Evolutionary conservation across 2,113 vertebrate species (phyloP).

Genomic region (Equus quagga): DNA sequence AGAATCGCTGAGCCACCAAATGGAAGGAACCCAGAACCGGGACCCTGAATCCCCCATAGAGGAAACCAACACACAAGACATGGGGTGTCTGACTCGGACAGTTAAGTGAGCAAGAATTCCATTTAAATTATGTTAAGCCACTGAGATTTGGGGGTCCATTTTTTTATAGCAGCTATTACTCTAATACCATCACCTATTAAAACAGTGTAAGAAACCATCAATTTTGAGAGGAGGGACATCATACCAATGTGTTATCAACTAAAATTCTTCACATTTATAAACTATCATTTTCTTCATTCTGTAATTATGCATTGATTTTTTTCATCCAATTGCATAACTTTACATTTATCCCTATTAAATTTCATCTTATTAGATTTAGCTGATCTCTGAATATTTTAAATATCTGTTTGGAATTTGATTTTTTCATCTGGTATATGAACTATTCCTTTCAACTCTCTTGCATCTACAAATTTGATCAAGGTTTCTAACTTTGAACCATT

Average conservation of each 20-base stretch:
- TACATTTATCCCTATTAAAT: neutral
- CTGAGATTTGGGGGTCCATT: neutral
- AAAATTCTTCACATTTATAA: neutral
- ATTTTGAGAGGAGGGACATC: neutral
- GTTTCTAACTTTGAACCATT: conserved; percentile 7
- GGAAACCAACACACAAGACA: neutral
- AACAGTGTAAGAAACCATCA: neutral
- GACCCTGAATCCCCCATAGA: neutral
- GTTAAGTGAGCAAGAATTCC: neutral
- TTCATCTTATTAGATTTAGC: neutral
- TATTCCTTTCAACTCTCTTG: neutral
- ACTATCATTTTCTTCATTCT: neutral
- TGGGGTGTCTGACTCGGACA: neutral
- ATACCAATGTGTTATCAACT: neutral
- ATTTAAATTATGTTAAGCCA: neutral
- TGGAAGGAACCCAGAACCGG: neutral
- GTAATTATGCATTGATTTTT: neutral
- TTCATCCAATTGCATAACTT: neutral
- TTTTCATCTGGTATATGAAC: neutral
- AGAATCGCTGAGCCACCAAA: neutral
- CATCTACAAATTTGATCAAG: neutral
- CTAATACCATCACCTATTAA: neutral
- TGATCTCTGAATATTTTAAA: conserved; percentile 24
- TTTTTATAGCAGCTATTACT: neutral
- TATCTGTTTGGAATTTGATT: conserved; percentile 36